These are phyloP conservation scores for Palythoa grandis DNA, from an alignment of 92 coral and sea anemone genomes.

Conservation along the genomic window DNA sequence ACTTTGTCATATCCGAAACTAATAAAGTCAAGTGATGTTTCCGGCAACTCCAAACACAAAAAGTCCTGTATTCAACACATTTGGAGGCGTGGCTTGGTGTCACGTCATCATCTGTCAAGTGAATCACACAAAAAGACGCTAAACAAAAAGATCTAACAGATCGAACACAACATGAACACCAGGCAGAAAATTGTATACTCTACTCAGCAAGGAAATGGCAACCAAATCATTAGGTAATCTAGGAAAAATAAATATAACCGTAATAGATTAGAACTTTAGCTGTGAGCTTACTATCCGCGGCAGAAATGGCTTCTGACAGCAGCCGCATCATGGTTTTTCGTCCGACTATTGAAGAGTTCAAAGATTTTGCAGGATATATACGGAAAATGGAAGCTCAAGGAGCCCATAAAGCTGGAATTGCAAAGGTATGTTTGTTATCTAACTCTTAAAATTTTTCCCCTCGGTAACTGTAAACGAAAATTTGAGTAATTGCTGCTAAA, in stretches of 20 bases:
- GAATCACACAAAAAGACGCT: constrained; percentile 53
- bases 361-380: constrained; percentile 85
- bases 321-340: constrained; percentile 93
- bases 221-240: constrained; percentile 16
- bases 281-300: not conserved
- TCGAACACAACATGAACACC: constrained; percentile 16
- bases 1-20: not conserved
- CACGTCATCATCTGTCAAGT: constrained; percentile 45
- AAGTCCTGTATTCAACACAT: not conserved
- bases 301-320: constrained; percentile 80
- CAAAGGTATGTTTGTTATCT: constrained; percentile 71
- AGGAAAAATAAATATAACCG: not conserved
- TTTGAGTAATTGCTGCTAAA: not conserved
- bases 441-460: not conserved
- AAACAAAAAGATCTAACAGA: constrained; percentile 56
- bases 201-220: constrained; percentile 4
- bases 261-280: not conserved
- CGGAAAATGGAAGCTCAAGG: constrained; percentile 94
- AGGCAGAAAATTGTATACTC: constrained; percentile 25
- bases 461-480: not conserved
- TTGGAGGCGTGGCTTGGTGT: constrained; percentile 60
- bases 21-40: not conserved
- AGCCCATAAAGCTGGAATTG: constrained; percentile 93
- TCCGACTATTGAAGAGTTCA: constrained; percentile 90
- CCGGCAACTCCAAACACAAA: not conserved